Percentiles rank a stretch among this genome's conserved stretches.
Conservation (phyloP, 2,797 vertebrate genomes). For the Rhyacichthys aspro region DNA sequence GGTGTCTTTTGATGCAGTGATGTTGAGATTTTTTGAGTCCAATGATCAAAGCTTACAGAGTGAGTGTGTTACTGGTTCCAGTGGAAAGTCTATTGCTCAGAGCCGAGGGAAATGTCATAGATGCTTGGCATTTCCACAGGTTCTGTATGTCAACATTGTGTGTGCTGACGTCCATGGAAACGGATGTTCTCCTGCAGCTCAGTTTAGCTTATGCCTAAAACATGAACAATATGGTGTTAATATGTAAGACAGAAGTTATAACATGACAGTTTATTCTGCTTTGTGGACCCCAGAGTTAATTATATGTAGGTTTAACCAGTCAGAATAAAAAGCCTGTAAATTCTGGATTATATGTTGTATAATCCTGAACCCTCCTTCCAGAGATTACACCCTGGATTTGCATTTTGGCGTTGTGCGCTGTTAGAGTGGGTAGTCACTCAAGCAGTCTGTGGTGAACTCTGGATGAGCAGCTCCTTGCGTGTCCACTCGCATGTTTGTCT, state of each 20-base stretch:
- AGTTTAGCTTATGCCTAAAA: too few species aligned
- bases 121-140: slow-evolving; percentile 50
- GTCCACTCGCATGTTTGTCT: slow-evolving; percentile 34
- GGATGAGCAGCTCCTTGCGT: slow-evolving; percentile 22
- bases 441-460: slow-evolving; percentile 25
- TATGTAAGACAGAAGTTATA: too few species aligned
- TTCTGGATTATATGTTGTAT: slow-evolving; percentile 65
- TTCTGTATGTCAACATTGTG: slow-evolving; percentile 6
- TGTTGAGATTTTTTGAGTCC: too few species aligned
- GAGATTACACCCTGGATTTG: slow-evolving; percentile 59
- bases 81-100: slow-evolving; percentile 47
- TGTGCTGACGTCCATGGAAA: slow-evolving; percentile 29
- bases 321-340: slow-evolving; percentile 56
- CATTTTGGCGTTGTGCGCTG: slow-evolving; percentile 28
- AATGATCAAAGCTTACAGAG: slow-evolving; percentile 2
- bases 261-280: slow-evolving; percentile 14
- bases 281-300: slow-evolving; percentile 29
- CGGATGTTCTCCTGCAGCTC: slow-evolving; percentile 19
- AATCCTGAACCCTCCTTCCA: slow-evolving; percentile 50
- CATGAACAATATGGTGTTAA: too few species aligned
- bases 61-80: slow-evolving; percentile 31
- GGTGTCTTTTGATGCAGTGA: too few species aligned
- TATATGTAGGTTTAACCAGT: slow-evolving; percentile 60
- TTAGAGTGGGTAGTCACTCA: slow-evolving; percentile 2
- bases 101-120: slow-evolving; percentile 53